Base-by-base conservation (phyloP, 1,140 invertebrate species). In the Melipona quadrifasciata region DNA sequence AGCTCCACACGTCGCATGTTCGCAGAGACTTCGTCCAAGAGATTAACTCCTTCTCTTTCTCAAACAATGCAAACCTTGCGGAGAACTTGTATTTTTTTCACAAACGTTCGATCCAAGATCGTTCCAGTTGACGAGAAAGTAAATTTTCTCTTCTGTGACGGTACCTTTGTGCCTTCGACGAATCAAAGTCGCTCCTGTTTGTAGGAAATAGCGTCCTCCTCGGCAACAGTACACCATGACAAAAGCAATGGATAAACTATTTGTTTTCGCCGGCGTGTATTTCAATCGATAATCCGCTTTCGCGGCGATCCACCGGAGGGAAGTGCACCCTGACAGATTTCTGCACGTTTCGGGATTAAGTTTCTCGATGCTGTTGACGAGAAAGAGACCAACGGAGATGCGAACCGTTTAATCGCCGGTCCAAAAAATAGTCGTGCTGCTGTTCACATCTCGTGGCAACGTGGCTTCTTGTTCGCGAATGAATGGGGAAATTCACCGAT, bases 241-340 rank as follows among this genome's bases (percentile, higher is more conserved):
- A 34, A 77, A 77, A 68, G n/a, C 34, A 14, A 55, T 17, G 64
- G n/a, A 70, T 53, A 82, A 77, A 82, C 34, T 16, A n/a, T 67
- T 27, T 19, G 51, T 75, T 74, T 47, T 81, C 71, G 31, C 47
- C 21, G 27, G 21, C 24, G 24, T 55, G 53, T 17, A 17, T 55
- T 55, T 17, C 16, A 53, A 57, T 78, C 21, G 57, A 76, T 77
- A 58, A 82, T 77, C 73, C 53, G 34, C n/a, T 14, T 67, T 82
- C 64, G 55, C 27, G 47, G 4, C 14, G 39, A 51, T 58, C 27
- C 57, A n/a, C 17, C 55, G n/a, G n/a, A 70, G 39, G 55, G 57
- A 82, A 75, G 58, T 73, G 47, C 80, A 74, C 17, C 21, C 47
- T 31, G 72, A 53, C 64, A 53, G 81, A 77, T 82, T 70, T 58